Evolutionary conservation across 30 jellyfish, hydroid and myxozoan genomes (phyloP), one percentile per base, ranked within the genome.

Genomic region (Turritopsis dohrnii): DNA sequence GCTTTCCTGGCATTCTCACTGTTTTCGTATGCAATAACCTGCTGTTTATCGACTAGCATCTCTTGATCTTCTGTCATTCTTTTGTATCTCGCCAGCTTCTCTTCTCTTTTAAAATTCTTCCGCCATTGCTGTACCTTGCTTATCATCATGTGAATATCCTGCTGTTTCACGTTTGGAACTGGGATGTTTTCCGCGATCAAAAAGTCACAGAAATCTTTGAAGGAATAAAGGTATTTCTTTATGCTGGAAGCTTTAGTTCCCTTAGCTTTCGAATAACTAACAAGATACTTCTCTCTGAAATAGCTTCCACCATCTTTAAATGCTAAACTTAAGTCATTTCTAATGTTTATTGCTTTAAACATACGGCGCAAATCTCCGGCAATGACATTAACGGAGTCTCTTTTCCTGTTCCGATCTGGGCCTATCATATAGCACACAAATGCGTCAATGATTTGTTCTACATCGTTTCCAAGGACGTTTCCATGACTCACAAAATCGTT

Each of bases 281-380:
- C 65, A 8, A 74, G 27, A 74, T 74, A 74, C 0, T 0, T 74
- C 16, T 24, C 65, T 26, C 54, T 26, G 27, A 74, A 74, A n/a
- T 74, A 29, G 65, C 18, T 29, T 7, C 65, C 65, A 9, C 65
- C 83, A 74, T 24, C 65, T 24, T 24, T 7, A 0, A 24, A 26
- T 7, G 13, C 83, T 23, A 74, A 7, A 24, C 83, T 29, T 30
- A 24, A 21, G 4, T 24, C 65, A 74, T 74, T 52, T 74, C 23
- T 23, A 8, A 29, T 71, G 8, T 74, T 16, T 7, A 74, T 23
- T 7, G 83, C 65, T 30, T 52, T 26, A 26, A 74, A 29, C 18
- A 74, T 74, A 7, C 83, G 54, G 9, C 83, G 83, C 26, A 74
- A 1, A 29, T 74, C 83, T 7, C 65, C 65, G 13, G 83, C 54